Evolutionary conservation across 2,797 vertebrate genomes (phyloP).

Genomic region (Cossypha dichroa): DNA sequence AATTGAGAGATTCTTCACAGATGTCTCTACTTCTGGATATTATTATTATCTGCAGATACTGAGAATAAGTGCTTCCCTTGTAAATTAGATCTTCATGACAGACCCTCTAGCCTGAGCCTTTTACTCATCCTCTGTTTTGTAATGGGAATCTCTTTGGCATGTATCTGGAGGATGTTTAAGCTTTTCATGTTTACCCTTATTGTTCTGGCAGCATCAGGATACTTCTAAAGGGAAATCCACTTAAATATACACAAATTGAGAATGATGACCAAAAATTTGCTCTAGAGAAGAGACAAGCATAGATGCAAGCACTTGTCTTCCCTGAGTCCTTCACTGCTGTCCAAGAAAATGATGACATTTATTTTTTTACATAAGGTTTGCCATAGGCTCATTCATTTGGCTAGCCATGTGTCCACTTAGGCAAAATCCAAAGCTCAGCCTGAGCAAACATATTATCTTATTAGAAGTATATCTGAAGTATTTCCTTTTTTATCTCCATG

Average conservation of each 20-base stretch:
- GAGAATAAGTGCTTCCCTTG: neutral
- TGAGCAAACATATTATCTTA: neutral
- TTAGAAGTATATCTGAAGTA: neutral
- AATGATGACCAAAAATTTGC: neutral
- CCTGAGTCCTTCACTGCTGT: neutral
- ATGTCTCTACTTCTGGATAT: neutral
- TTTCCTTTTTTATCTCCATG: neutral
- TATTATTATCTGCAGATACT: neutral
- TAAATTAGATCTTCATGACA: neutral
- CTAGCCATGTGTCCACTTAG: neutral
- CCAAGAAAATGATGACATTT: neutral
- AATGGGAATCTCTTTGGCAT: neutral
- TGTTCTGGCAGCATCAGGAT: neutral
- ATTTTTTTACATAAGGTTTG: neutral
- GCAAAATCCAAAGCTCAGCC: neutral
- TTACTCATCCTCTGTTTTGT: neutral
- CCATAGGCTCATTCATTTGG: neutral
- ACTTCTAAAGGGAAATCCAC: neutral
- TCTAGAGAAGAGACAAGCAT: neutral
- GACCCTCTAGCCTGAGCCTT: neutral
- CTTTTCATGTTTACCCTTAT: neutral
- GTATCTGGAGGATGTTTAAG: neutral
- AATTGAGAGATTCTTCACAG: neutral
- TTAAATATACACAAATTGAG: neutral
- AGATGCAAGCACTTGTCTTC: neutral